Percentiles rank a stretch among this genome's conserved stretches.
phyloP scores from a whole-genome alignment of 2,888 invertebrate genomes.

The Napeogenes sylphis region DNA sequence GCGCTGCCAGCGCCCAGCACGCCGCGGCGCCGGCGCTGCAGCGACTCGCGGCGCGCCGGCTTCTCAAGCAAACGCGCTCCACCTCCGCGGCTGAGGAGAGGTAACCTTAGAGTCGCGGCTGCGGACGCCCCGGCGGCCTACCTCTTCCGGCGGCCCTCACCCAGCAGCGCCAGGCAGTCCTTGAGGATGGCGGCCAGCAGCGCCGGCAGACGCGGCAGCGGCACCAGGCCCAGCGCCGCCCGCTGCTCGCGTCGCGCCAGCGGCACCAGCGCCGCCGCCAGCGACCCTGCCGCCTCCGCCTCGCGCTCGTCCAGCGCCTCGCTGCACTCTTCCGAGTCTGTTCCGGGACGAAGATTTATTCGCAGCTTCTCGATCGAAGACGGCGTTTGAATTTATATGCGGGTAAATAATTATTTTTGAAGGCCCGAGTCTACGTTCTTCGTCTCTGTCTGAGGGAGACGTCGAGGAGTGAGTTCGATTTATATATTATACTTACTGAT shows the following conservation, averaged over 20 bases:
- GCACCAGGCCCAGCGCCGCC: conserved; percentile 90
- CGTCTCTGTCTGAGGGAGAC: no score
- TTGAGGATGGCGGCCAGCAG: conserved; percentile 90
- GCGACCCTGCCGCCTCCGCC: conserved; percentile 76
- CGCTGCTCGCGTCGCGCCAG: conserved; percentile 92
- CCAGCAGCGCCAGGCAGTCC: conserved; percentile 89
- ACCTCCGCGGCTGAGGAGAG: conserved; percentile 24
- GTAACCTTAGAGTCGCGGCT: background rate
- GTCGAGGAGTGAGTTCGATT: no score
- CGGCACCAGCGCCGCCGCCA: conserved; percentile 88
- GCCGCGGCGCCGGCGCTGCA: conserved; percentile 49
- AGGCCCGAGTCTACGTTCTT: no score
- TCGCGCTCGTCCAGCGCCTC: conserved; percentile 63
- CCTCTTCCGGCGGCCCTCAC: conserved; percentile 49
- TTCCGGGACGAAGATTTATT: background rate
- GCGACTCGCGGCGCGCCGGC: conserved; percentile 39
- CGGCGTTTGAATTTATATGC: background rate
- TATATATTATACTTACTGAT: no score
- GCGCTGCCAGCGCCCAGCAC: conserved; percentile 61
- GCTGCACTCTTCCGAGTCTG: conserved; percentile 55
- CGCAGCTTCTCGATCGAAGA: no score
- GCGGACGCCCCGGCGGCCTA: no score
- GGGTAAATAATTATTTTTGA: no score
- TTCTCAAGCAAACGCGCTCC: conserved; percentile 51
- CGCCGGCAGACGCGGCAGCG: conserved; percentile 86